Conservation (phyloP, 2,113 vertebrate species). For the Emydura subglobosa region DNA sequence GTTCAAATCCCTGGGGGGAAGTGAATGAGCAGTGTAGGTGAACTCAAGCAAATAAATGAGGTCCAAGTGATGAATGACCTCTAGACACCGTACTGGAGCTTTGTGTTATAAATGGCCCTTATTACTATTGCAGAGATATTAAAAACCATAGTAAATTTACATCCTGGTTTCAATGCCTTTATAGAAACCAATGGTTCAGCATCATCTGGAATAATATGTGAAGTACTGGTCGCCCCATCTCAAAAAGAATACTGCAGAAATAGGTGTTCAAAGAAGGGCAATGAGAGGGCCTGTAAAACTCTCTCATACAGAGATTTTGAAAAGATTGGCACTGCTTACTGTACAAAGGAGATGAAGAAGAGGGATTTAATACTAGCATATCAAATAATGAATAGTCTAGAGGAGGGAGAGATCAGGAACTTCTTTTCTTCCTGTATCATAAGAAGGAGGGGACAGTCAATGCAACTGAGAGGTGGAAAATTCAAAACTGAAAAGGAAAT, state of each 20-base stretch:
- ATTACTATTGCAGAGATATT: fast-evolving
- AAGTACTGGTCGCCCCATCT: not conserved
- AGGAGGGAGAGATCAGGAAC: not conserved
- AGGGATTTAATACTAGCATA: not conserved
- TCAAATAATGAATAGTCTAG: not conserved
- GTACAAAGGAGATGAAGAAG: not conserved
- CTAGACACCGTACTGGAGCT: not conserved
- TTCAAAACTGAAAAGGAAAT: not conserved
- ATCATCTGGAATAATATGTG: not conserved
- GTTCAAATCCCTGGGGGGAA: constrained; percentile 79
- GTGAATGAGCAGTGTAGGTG: not conserved
- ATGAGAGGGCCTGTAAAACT: not conserved
- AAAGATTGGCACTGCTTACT: not conserved
- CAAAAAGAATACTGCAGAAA: not conserved
- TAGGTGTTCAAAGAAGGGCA: not conserved
- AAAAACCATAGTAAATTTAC: fast-evolving
- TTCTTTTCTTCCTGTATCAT: not conserved
- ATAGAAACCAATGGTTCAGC: not conserved
- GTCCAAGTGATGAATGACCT: not conserved
- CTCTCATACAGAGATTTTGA: not conserved
- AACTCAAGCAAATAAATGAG: not conserved
- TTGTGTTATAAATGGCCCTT: not conserved
- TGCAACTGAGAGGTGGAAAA: no score
- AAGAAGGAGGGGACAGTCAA: not conserved
- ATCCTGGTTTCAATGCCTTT: not conserved